These are phyloP conservation scores for Octodon degus DNA, from an alignment of 2,113 vertebrate species.

Conservation along the genomic window DNA sequence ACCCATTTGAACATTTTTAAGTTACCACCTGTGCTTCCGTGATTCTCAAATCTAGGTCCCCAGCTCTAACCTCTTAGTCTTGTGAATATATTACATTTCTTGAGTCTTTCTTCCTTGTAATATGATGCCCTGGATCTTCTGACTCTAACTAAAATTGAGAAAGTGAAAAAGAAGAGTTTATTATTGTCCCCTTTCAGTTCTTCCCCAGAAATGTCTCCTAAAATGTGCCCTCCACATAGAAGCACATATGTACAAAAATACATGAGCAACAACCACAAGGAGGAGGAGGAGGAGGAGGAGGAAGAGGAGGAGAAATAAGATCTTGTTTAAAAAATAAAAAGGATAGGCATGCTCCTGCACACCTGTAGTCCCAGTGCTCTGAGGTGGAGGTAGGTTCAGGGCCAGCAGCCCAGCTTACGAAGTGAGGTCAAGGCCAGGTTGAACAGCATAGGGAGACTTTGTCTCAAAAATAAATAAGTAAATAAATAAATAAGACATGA, in stretches of 20 bases:
- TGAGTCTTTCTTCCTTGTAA: background rate
- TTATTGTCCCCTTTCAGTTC: slow-evolving; percentile 41
- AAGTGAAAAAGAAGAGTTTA: slow-evolving; percentile 56
- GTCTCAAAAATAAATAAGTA: background rate
- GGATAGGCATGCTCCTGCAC: background rate
- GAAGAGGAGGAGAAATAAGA: too few relatives aligned
- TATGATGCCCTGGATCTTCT: slow-evolving; percentile 42
- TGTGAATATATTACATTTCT: slow-evolving; percentile 40
- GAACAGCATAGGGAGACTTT: background rate
- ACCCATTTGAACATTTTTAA: slow-evolving; percentile 51
- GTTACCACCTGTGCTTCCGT: slow-evolving; percentile 45
- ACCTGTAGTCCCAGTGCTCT: background rate
- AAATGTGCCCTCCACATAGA: background rate
- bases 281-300: too few relatives aligned
- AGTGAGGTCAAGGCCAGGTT: background rate
- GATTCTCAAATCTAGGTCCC: slow-evolving; percentile 37
- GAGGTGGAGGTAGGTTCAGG: background rate
- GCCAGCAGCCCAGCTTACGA: background rate
- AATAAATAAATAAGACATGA: background rate
- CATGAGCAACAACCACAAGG: too few relatives aligned
- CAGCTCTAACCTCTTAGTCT: slow-evolving; percentile 76
- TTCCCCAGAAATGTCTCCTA: slow-evolving; percentile 30
- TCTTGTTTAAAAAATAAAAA: background rate
- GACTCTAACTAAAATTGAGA: slow-evolving; percentile 73
- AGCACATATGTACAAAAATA: background rate